Conservation (phyloP, 2,888 invertebrate species). For the Pseudoips prasinana region DNA sequence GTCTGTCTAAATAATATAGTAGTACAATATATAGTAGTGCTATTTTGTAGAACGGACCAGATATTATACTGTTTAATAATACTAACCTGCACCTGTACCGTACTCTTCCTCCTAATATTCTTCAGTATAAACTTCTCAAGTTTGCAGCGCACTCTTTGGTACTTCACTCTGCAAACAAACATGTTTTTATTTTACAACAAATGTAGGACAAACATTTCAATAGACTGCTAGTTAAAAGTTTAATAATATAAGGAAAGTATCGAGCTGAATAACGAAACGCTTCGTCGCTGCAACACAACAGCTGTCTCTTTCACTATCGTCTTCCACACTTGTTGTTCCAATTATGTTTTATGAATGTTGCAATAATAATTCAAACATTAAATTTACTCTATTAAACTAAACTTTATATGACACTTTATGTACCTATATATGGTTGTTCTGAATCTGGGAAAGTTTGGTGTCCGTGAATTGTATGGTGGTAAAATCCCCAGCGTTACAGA, state of each 20-base stretch:
- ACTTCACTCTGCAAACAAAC: slow-evolving; percentile 15
- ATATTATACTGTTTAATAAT: too few species aligned
- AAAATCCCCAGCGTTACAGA: too few species aligned
- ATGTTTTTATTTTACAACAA: background rate
- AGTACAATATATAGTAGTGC: too few species aligned
- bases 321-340: slow-evolving; percentile 17
- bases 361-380: too few species aligned
- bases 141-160: slow-evolving; percentile 5
- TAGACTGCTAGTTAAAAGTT: background rate
- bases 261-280: background rate
- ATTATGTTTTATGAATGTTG: slow-evolving; percentile 8
- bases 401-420: too few species aligned
- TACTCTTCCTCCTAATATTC: too few species aligned
- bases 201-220: background rate
- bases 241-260: background rate
- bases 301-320: background rate
- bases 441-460: too few species aligned
- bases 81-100: slow-evolving; percentile 1
- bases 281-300: background rate
- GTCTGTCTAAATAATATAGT: too few species aligned
- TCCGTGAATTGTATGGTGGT: too few species aligned
- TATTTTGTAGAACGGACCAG: too few species aligned
- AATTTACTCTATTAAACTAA: too few species aligned
- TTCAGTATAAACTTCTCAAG: slow-evolving; percentile 4
- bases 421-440: too few species aligned